phyloP scores from a whole-genome alignment of 2,888 invertebrate genomes.

The Steinernema carpocapsae region DNA sequence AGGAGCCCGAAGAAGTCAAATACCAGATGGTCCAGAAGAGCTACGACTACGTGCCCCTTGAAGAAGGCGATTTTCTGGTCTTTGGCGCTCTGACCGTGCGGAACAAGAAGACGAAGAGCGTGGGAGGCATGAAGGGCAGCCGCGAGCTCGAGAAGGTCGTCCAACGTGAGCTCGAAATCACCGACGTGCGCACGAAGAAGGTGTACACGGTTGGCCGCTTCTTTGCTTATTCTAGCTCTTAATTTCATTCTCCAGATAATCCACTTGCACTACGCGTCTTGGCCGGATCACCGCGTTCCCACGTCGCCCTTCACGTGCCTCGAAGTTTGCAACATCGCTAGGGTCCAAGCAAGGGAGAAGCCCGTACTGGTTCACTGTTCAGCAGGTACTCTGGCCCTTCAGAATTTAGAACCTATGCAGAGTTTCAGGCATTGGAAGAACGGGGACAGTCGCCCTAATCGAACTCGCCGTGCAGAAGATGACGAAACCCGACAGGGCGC shows the following conservation, averaged over 20 bases:
- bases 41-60: constrained; percentile 1
- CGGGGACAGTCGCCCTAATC: neutral
- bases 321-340: neutral
- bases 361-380: constrained; percentile 7
- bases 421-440: constrained; percentile 10
- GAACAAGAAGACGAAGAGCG: constrained; percentile 9
- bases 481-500: constrained; percentile 5
- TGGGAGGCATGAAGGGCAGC: neutral
- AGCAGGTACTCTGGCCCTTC: neutral
- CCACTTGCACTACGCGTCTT: neutral
- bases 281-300: constrained; percentile 16
- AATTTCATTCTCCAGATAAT: neutral
- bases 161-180: constrained; percentile 7
- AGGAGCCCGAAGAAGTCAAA: neutral
- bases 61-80: constrained; percentile 10
- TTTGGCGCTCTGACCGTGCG: constrained; percentile 1
- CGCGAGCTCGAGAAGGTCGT: constrained; percentile 13
- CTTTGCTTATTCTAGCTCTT: no score
- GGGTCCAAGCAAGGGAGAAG: neutral
- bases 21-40: neutral
- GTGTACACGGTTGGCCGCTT: neutral
- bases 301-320: neutral
- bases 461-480: neutral
- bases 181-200: constrained; percentile 15
- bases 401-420: neutral